A percentile compares a stretch with the other conserved stretches of the same genome.
Conservation (phyloP, 2,797 vertebrate species). For the Garrulus glandarius region DNA sequence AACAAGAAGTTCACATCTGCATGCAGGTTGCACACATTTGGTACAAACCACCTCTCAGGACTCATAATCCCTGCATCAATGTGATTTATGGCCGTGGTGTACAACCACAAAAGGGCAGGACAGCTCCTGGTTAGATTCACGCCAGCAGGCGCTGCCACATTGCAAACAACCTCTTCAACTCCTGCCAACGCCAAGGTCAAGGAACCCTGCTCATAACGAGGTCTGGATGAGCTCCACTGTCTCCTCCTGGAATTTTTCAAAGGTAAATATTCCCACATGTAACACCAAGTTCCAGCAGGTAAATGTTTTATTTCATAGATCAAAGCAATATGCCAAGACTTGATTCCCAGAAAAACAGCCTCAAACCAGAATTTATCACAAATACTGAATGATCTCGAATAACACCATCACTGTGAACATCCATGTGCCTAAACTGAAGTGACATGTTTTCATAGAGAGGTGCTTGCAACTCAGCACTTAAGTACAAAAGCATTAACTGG, state of each 20-base stretch:
- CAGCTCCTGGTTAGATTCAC: background rate
- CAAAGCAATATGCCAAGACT: background rate
- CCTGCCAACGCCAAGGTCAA: constrained; percentile 16
- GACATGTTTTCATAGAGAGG: background rate
- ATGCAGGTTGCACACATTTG: background rate
- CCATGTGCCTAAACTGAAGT: background rate
- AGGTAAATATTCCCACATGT: constrained; percentile 42
- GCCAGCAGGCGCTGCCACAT: background rate
- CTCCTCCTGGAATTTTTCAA: constrained; percentile 21
- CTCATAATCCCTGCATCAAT: background rate
- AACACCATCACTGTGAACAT: background rate
- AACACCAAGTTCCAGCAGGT: constrained; percentile 14
- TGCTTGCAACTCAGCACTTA: background rate
- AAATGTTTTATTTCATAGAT: background rate
- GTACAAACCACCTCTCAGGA: background rate
- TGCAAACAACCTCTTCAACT: constrained; percentile 7
- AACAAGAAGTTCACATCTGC: background rate
- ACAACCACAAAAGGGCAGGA: background rate
- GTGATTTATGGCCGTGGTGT: background rate
- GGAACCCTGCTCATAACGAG: background rate
- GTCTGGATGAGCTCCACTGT: constrained; percentile 3
- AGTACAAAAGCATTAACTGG: background rate
- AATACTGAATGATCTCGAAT: background rate
- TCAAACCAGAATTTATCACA: background rate
- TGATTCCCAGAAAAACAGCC: constrained; percentile 10